phyloP scores from a whole-genome alignment of 2,113 vertebrate species.

The Gambusia holbrooki region DNA sequence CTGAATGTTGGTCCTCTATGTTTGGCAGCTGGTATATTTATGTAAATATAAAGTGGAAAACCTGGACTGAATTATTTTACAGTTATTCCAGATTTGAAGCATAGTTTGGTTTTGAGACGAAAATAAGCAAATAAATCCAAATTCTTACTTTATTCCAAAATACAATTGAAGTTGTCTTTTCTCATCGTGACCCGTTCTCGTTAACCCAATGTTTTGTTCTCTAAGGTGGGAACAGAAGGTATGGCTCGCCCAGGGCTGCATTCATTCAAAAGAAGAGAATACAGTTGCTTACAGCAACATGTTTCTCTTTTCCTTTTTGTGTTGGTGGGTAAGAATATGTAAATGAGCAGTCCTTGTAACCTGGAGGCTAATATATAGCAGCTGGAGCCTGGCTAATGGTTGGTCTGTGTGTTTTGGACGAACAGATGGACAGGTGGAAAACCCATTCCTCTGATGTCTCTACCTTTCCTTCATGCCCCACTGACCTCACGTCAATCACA shows the following conservation, averaged over 20 bases:
- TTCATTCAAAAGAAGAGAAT: neutral
- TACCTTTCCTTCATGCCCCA: slow-evolving; percentile 64
- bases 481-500: slow-evolving; percentile 52
- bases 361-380: slow-evolving; percentile 51
- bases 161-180: neutral
- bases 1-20: too few species aligned
- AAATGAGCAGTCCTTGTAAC: slow-evolving; percentile 27
- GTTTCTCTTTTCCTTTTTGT: neutral
- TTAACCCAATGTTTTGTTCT: neutral
- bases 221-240: neutral
- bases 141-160: neutral
- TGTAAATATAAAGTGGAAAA: too few species aligned
- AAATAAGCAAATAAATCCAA: too few species aligned
- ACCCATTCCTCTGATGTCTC: slow-evolving; percentile 58
- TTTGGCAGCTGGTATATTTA: too few species aligned
- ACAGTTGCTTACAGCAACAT: neutral
- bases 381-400: slow-evolving; percentile 66
- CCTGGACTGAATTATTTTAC: too few species aligned
- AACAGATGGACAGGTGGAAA: slow-evolving; percentile 72
- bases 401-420: slow-evolving; percentile 59
- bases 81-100: too few species aligned
- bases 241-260: neutral
- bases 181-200: neutral
- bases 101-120: too few species aligned
- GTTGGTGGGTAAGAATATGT: neutral